Evolutionary conservation across 2,113 vertebrate genomes (phyloP).

Genomic region (Tragelaphus imberbis): DNA sequence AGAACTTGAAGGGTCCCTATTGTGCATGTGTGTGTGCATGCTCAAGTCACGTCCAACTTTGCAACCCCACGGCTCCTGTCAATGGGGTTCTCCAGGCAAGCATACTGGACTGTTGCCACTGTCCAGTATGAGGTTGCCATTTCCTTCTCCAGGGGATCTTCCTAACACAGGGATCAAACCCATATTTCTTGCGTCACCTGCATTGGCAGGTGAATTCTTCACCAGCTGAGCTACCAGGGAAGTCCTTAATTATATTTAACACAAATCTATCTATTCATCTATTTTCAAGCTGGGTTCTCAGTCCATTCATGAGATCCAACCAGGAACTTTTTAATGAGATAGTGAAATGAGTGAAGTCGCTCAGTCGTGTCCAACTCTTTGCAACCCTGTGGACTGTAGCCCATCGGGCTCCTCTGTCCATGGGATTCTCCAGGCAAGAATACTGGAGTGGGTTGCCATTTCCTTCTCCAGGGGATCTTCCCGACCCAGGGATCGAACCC

Average conservation of each 20-base stretch:
- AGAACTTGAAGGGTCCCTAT: not conserved
- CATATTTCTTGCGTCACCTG: accelerated
- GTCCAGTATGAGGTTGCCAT: not conserved
- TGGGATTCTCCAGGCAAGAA: too few species aligned
- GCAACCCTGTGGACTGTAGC: too few species aligned
- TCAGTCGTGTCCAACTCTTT: too few species aligned
- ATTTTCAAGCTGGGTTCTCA: not conserved
- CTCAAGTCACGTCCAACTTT: not conserved
- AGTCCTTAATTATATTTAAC: not conserved
- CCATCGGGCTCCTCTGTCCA: too few species aligned
- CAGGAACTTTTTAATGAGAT: not conserved
- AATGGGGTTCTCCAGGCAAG: not conserved
- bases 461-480: too few species aligned
- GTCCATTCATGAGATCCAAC: not conserved
- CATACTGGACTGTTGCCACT: not conserved
- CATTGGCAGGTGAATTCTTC: not conserved
- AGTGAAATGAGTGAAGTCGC: not conserved
- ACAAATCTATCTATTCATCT: not conserved
- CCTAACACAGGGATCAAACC: not conserved
- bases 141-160: not conserved
- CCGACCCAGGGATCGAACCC: too few species aligned
- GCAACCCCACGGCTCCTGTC: not conserved
- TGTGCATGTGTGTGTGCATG: not conserved
- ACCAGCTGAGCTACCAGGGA: not conserved
- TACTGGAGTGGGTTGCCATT: too few species aligned